These are phyloP conservation scores for Neopipo cinnamomea DNA, from an alignment of 2,113 vertebrate species.

Conservation along the genomic window DNA sequence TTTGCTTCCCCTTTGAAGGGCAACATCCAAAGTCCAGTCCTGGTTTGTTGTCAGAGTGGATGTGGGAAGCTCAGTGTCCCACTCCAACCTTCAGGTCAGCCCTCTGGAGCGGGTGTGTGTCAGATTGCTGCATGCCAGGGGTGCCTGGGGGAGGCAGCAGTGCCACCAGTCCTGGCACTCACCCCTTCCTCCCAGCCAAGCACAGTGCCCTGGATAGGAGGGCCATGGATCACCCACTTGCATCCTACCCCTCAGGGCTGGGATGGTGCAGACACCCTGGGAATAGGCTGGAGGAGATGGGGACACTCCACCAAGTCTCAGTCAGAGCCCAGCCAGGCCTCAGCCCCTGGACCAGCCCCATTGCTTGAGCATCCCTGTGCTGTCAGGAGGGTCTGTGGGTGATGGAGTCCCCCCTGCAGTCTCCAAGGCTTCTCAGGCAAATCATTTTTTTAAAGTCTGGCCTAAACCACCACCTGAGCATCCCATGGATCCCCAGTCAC, in stretches of 20 bases:
- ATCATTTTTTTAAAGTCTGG: neutral
- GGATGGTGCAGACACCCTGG: neutral
- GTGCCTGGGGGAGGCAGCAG: fast-evolving
- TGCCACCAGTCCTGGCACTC: neutral
- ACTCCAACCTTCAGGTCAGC: neutral
- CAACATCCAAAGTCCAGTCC: neutral
- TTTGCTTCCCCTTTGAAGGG: neutral
- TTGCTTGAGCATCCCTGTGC: neutral
- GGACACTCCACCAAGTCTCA: neutral
- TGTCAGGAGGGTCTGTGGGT: neutral
- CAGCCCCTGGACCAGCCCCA: neutral
- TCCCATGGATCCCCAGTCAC: neutral
- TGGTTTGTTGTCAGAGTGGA: neutral
- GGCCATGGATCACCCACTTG: fast-evolving
- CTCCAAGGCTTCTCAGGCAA: neutral
- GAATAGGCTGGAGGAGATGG: neutral
- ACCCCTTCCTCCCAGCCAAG: neutral
- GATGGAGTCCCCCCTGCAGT: neutral
- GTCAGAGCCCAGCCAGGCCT: neutral
- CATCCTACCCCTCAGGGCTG: neutral
- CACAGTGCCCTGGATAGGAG: neutral
- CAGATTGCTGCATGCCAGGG: neutral
- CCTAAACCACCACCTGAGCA: neutral
- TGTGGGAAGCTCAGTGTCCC: neutral
- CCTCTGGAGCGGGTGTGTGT: neutral